A percentile compares a stretch with the other conserved stretches of the same genome.
These are phyloP conservation scores for Tamias sibiricus DNA, from an alignment of 2,113 vertebrate species.

Conservation along the genomic window DNA sequence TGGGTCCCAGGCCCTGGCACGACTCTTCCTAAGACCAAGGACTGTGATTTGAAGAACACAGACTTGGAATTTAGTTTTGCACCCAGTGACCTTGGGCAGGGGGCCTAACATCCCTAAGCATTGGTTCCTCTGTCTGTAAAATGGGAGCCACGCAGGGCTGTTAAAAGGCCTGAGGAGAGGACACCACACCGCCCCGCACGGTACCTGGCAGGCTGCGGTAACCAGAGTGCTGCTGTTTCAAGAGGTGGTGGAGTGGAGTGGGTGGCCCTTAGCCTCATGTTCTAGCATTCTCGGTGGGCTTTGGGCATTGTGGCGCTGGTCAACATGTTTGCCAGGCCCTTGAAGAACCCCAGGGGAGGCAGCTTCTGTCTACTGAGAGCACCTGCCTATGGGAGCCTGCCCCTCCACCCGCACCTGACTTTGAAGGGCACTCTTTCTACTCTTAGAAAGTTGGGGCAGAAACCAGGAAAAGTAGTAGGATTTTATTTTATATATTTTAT, in stretches of 20 bases:
- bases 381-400: neutral
- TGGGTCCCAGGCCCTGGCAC: constrained; percentile 20
- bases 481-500: neutral
- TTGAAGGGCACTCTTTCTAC: neutral
- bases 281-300: neutral
- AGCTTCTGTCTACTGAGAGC: neutral
- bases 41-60: neutral
- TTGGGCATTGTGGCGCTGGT: neutral
- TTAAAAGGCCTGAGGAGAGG: neutral
- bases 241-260: neutral
- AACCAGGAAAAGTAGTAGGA: constrained; percentile 3
- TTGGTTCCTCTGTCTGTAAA: neutral
- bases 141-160: neutral
- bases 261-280: neutral
- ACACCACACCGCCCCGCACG: rapidly evolving
- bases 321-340: neutral
- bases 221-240: neutral
- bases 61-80: neutral
- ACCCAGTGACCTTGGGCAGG: neutral
- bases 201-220: rapidly evolving
- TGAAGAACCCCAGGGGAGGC: rapidly evolving
- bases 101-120: neutral
- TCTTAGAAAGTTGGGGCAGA: neutral
- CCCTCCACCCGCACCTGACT: neutral
- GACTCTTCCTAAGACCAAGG: neutral